A percentile compares a stretch with the other conserved stretches of the same genome.
Evolutionary conservation across 2,113 vertebrate species (phyloP).

Genomic region (Fulmarus glacialis): DNA sequence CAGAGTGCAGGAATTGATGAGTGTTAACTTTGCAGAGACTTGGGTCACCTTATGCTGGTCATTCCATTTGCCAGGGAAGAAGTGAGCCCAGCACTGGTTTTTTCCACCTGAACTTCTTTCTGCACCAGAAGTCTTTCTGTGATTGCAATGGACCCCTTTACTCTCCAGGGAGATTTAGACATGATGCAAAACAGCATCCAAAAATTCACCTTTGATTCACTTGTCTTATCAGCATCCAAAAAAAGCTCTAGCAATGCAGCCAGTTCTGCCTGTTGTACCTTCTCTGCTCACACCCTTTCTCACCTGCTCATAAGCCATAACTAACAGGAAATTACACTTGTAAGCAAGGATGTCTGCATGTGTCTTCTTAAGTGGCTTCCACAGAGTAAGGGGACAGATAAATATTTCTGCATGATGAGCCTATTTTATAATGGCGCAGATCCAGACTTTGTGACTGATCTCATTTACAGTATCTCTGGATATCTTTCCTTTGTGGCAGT

Average conservation of each 20-base stretch:
- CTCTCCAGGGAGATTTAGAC: background rate
- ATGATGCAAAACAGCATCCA: background rate
- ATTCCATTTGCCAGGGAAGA: background rate
- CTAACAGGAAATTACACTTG: background rate
- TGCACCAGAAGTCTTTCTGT: background rate
- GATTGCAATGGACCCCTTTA: background rate
- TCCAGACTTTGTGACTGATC: background rate
- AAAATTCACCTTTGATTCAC: background rate
- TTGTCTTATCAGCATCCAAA: background rate
- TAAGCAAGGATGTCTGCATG: background rate
- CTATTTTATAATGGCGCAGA: background rate
- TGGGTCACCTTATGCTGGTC: background rate
- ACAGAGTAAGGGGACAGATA: background rate
- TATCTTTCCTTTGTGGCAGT: background rate
- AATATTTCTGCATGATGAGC: background rate
- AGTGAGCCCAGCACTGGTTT: background rate
- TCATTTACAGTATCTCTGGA: background rate
- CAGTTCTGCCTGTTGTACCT: background rate
- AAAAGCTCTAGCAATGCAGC: background rate
- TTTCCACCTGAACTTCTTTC: background rate
- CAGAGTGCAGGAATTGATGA: background rate
- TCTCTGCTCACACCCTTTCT: background rate
- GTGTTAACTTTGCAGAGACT: background rate
- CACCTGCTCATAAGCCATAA: background rate
- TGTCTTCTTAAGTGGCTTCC: background rate